phyloP scores from a whole-genome alignment of 2,797 vertebrate genomes.

The Acridotheres tristis region DNA sequence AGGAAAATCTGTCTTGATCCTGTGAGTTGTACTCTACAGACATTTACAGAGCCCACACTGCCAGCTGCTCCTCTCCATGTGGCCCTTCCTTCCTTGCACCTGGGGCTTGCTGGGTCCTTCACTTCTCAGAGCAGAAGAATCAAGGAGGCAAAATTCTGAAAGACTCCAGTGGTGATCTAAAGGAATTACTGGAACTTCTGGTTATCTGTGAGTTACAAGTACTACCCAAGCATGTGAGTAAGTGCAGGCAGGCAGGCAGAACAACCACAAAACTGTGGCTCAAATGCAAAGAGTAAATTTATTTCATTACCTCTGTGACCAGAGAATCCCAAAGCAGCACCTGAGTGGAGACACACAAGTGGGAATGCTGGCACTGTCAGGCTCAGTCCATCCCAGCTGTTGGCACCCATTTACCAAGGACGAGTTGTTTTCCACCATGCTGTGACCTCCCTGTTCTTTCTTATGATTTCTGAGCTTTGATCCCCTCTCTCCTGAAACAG shows the following conservation, averaged over 20 bases:
- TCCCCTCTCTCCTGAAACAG: neutral
- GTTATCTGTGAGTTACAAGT: neutral
- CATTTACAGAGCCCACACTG: neutral
- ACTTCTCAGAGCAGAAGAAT: neutral
- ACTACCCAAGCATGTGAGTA: neutral
- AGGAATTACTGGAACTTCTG: neutral
- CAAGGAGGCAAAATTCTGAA: neutral
- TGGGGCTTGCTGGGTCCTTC: neutral
- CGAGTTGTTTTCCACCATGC: rapidly evolving
- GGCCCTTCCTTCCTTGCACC: neutral
- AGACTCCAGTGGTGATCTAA: neutral
- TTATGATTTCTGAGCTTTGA: neutral
- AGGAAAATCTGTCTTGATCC: neutral
- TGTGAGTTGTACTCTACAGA: neutral
- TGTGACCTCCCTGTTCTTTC: neutral
- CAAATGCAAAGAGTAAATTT: neutral
- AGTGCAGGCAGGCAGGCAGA: neutral
- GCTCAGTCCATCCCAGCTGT: neutral
- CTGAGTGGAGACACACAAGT: neutral
- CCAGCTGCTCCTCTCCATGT: neutral
- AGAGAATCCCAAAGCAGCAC: neutral
- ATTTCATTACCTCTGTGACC: neutral
- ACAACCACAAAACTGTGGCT: neutral
- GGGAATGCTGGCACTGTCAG: rapidly evolving
- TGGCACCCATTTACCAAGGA: neutral